Percentiles rank a stretch among this genome's conserved stretches.
Evolutionary conservation across 2,888 invertebrate species (phyloP).

Genomic region (Epinotia nisella): DNA sequence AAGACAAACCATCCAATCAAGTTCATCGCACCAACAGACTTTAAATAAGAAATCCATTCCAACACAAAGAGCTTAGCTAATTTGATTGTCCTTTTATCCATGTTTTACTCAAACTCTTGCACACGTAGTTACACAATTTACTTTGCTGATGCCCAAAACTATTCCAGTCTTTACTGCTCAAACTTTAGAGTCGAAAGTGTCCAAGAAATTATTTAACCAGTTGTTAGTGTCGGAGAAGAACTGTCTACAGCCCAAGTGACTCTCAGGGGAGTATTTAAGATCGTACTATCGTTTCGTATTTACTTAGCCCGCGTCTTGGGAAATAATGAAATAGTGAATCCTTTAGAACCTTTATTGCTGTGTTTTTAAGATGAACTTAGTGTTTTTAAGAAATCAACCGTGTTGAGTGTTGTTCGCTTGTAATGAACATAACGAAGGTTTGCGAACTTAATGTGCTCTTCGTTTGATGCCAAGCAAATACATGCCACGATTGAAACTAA

Average conservation of each 20-base stretch:
- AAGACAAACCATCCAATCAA: slow-evolving; percentile 7
- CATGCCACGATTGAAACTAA: not conserved
- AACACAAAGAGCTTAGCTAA: slow-evolving; percentile 32
- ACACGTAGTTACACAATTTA: slow-evolving; percentile 23
- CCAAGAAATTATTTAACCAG: slow-evolving; percentile 9
- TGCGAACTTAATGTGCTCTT: not conserved
- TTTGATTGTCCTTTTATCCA: slow-evolving; percentile 19
- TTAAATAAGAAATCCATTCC: slow-evolving; percentile 26
- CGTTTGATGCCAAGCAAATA: not conserved
- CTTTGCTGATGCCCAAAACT: slow-evolving; percentile 7
- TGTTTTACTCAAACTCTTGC: slow-evolving; percentile 35
- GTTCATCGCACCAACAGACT: slow-evolving; percentile 5
- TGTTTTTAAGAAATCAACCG: slow-evolving; percentile 9
- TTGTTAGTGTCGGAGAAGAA: slow-evolving; percentile 10
- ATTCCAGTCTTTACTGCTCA: not conserved
- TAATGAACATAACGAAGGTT: not conserved
- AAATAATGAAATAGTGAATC: slow-evolving; percentile 47
- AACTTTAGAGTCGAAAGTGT: slow-evolving; percentile 15
- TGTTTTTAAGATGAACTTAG: slow-evolving; percentile 7
- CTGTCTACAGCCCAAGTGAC: slow-evolving; percentile 19
- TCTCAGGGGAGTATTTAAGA: slow-evolving; percentile 42
- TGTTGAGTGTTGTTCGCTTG: not conserved
- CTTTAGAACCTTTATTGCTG: slow-evolving; percentile 12
- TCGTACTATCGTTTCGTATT: slow-evolving; percentile 45
- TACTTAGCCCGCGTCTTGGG: slow-evolving; percentile 48